Evolutionary conservation across 2,888 invertebrate genomes (phyloP).

Genomic region (Dysmachus trigonus): DNA sequence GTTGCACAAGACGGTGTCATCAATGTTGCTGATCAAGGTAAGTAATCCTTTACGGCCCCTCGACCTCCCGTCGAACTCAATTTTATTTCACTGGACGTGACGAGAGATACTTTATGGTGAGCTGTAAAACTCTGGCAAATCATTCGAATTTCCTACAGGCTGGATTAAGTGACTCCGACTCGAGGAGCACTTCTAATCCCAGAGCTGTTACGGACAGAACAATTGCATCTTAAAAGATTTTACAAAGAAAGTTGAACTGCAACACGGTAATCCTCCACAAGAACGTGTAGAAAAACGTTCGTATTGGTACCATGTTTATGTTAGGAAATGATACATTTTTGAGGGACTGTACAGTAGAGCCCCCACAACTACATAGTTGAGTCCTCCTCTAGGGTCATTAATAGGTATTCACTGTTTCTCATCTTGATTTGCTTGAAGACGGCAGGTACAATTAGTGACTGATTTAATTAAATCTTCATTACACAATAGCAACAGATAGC

Average conservation of each 20-base stretch:
- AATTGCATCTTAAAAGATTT: background rate
- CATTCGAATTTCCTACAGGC: background rate
- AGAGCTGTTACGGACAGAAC: background rate
- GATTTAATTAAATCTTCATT: background rate
- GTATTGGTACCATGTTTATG: background rate
- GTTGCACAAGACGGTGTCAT: conserved; percentile 96
- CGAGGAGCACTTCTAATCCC: background rate
- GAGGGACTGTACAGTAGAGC: background rate
- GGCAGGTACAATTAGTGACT: background rate
- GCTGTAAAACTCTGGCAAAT: background rate
- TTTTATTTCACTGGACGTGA: background rate
- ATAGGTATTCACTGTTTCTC: background rate
- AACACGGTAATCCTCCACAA: background rate
- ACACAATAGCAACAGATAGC: background rate
- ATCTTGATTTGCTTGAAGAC: background rate
- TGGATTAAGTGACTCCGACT: background rate
- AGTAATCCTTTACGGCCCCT: conserved; percentile 55
- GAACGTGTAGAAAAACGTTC: too few species aligned
- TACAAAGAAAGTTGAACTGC: background rate
- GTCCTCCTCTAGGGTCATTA: background rate
- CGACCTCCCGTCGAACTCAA: background rate
- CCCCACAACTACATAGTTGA: background rate
- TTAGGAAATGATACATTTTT: background rate
- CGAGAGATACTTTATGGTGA: background rate
- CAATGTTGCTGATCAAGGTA: conserved; percentile 93